Percentiles rank a stretch among this genome's conserved stretches.
These are phyloP conservation scores for Ethmia dodecea DNA, from an alignment of 2,888 invertebrate genomes.

Conservation along the genomic window DNA sequence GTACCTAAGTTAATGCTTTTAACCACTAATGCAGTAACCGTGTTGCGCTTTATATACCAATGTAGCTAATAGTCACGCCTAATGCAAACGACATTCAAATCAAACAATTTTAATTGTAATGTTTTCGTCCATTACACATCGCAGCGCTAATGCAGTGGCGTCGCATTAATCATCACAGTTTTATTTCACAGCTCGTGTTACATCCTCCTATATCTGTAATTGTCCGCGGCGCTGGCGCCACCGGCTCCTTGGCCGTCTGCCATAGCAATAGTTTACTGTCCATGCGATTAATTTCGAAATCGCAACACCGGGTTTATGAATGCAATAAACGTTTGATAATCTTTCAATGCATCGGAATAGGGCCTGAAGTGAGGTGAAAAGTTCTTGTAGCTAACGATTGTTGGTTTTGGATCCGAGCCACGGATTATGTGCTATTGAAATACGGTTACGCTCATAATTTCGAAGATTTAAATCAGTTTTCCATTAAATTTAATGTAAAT, in stretches of 20 bases:
- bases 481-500: slow-evolving; percentile 1
- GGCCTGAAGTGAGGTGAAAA: slow-evolving; percentile 27
- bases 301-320: slow-evolving; percentile 3
- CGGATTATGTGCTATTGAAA: neutral
- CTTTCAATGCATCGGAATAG: slow-evolving; percentile 32
- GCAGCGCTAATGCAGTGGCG: slow-evolving; percentile 35
- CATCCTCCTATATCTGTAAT: slow-evolving; percentile 55
- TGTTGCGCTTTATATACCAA: neutral
- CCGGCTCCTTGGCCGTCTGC: slow-evolving; percentile 60
- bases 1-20: too few relatives aligned
- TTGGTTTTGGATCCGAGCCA: slow-evolving; percentile 23
- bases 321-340: slow-evolving; percentile 19
- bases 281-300: slow-evolving; percentile 34
- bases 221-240: slow-evolving; percentile 60
- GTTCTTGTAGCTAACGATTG: slow-evolving; percentile 30
- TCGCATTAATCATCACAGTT: slow-evolving; percentile 53
- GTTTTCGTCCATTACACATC: slow-evolving; percentile 25
- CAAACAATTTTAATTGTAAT: too few relatives aligned
- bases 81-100: neutral
- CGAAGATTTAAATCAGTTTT: slow-evolving; percentile 3
- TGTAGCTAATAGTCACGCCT: neutral
- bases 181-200: slow-evolving; percentile 56
- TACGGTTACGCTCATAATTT: neutral
- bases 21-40: too few relatives aligned
- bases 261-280: slow-evolving; percentile 46